These are phyloP conservation scores for Fragum fragum DNA, from an alignment of 2,888 invertebrate species.

Conservation along the genomic window DNA sequence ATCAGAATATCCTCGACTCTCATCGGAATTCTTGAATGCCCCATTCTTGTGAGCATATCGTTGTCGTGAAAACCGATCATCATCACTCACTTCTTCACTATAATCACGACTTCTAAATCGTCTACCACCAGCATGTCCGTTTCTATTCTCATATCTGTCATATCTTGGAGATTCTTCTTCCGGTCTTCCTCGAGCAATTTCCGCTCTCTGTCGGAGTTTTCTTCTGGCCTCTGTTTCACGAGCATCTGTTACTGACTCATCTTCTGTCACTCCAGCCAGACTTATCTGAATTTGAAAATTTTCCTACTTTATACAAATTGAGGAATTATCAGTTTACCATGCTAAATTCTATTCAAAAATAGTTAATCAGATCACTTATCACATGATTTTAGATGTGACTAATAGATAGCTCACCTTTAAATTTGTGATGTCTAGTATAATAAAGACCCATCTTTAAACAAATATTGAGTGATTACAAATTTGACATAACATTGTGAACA, in stretches of 20 bases:
- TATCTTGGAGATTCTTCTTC: conserved; percentile 54
- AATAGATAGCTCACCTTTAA: no score
- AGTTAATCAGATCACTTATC: no score
- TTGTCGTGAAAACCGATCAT: conserved; percentile 40
- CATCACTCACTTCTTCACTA: conserved; percentile 61
- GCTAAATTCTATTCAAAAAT: no score
- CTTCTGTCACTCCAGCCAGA: conserved; percentile 63
- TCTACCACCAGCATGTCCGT: conserved; percentile 50
- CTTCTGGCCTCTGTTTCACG: conserved; percentile 40
- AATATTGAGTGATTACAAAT: no score
- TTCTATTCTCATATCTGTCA: conserved; percentile 55
- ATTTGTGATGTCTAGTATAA: no score
- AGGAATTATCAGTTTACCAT: no score
- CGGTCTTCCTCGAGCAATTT: conserved; percentile 56
- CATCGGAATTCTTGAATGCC: conserved; percentile 61
- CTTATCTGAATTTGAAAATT: conserved; percentile 47
- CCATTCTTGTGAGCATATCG: conserved; percentile 55
- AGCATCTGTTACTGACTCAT: conserved; percentile 57
- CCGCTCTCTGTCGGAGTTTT: conserved; percentile 53
- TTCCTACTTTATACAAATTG: no score
- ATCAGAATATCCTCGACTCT: conserved; percentile 55
- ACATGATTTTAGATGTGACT: no score
- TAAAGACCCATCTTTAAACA: no score
- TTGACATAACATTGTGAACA: no score
- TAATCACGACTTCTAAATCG: conserved; percentile 40